A percentile compares a stretch with the other conserved stretches of the same genome.
These are phyloP conservation scores for Odobenus rosmarus DNA, from an alignment of 2,113 vertebrate genomes.

Conservation along the genomic window DNA sequence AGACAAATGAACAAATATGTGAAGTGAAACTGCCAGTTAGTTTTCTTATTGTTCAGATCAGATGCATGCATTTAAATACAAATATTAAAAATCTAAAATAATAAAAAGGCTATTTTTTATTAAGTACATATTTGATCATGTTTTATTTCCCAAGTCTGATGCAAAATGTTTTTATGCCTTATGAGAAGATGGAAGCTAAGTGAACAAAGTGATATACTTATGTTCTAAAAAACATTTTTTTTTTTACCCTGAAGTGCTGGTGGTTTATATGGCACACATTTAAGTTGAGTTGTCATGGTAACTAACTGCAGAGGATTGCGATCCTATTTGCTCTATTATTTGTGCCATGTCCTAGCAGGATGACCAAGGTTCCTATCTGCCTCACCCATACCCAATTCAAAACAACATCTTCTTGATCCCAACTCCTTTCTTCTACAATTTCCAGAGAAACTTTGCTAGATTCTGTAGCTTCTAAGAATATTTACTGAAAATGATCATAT, in stretches of 20 bases:
- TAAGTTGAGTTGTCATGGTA: conserved; percentile 61
- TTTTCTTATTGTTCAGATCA: background rate
- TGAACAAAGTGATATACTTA: conserved; percentile 25
- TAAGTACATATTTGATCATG: background rate
- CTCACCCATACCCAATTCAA: background rate
- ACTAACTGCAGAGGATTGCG: conserved; percentile 19
- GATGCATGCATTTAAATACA: conserved; percentile 8
- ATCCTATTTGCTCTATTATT: background rate
- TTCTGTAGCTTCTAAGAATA: background rate
- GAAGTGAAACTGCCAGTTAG: background rate
- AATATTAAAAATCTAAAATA: background rate
- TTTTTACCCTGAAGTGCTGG: conserved; percentile 30
- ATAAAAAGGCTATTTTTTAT: background rate
- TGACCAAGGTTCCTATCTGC: background rate
- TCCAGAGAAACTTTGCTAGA: background rate
- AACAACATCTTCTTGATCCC: background rate
- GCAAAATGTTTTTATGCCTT: background rate
- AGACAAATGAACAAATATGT: background rate
- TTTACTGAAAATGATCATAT: background rate
- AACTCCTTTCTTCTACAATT: background rate
- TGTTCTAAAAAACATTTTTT: background rate
- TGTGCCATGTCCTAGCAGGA: background rate
- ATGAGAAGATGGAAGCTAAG: background rate
- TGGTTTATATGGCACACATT: conserved; percentile 45
- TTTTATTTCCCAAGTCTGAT: conserved; percentile 29